Base-by-base conservation (phyloP, 2,888 invertebrate species). In the Drosophila nr. perissopoda region DNA sequence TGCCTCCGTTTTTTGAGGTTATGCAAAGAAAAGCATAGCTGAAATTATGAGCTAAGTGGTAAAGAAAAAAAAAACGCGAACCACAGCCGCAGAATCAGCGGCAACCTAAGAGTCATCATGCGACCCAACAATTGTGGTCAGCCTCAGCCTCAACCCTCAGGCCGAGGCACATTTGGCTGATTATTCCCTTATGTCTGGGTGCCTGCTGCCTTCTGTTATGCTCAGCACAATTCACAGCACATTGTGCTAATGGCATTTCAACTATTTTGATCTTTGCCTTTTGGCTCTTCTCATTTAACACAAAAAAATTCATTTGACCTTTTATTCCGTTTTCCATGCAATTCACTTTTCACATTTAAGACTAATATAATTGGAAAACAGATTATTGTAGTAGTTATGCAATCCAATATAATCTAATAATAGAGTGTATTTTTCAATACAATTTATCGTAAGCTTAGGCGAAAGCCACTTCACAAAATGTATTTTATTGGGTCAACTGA, bases 41-140 rank as follows among this genome's bases (percentile, higher is more conserved):
- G 36, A 80, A 76, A 76, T 76, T 79, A 80, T 80, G 80, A 68
- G 71, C 65, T 53, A 31, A 66, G 65, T 29, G 49, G 21, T 45
- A 33, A 29, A 29, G n/a, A 33, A 33, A 33, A 68, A 77, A 59
- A 67, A 68, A 75, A 66, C 36, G 59, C 45, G 33, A 10, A 31
- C 56, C 59, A 42, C 56, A 62, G 56, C 40, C 38, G 31, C 49
- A 45, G 34, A 11, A 49, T 33, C 53, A 67, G 57, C 56, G 57
- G 73, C 67, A 62, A 68, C 78, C 60, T 70, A 79, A 83, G 77
- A 73, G 70, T 80, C 84, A 79, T 77, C 84, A 70, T 68, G 87
- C 82, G 82, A 83, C 87, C 77, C 53, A 75, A 68, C 74, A 83
- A 87, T 83, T 78, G 73, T 79, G 85, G 83, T 74, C 76, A 73